Evolutionary conservation across 2,797 vertebrate genomes (phyloP).

Genomic region (Tolypeutes matacus): DNA sequence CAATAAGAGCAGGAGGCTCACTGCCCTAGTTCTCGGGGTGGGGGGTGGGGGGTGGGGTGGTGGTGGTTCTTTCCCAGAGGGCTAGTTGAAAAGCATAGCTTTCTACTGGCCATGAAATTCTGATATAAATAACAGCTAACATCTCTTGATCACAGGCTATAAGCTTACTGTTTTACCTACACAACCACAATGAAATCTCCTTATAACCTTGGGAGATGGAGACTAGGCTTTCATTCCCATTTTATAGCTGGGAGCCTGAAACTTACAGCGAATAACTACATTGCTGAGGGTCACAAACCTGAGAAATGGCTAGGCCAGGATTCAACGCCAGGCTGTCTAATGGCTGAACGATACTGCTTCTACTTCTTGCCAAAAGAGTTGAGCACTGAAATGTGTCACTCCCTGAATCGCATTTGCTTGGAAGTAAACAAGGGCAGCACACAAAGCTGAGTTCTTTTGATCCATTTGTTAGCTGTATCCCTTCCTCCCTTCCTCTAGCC

Average conservation of each 20-base stretch:
- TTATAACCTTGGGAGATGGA: background rate
- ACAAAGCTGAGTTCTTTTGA: background rate
- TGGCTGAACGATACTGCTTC: background rate
- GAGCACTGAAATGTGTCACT: background rate
- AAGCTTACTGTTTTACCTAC: background rate
- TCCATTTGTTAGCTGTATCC: background rate
- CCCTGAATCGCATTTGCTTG: background rate
- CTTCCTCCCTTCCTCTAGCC: no score
- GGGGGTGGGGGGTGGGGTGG: no score
- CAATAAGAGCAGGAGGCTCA: background rate
- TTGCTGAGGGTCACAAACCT: conserved; percentile 15
- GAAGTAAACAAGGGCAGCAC: background rate
- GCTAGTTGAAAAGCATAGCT: background rate
- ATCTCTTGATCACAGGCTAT: background rate
- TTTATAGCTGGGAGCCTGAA: background rate
- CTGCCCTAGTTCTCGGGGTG: background rate
- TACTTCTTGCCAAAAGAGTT: background rate
- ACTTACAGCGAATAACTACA: conserved; percentile 14
- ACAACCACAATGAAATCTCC: conserved; percentile 3
- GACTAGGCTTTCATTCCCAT: background rate
- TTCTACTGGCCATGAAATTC: background rate
- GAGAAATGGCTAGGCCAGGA: conserved; percentile 14
- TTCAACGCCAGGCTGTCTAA: background rate
- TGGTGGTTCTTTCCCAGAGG: background rate
- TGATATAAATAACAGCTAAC: background rate